A percentile compares a stretch with the other conserved stretches of the same genome.
Evolutionary conservation across 2,888 invertebrate genomes (phyloP).

Genomic region (Melangyna quadrimaculata): DNA sequence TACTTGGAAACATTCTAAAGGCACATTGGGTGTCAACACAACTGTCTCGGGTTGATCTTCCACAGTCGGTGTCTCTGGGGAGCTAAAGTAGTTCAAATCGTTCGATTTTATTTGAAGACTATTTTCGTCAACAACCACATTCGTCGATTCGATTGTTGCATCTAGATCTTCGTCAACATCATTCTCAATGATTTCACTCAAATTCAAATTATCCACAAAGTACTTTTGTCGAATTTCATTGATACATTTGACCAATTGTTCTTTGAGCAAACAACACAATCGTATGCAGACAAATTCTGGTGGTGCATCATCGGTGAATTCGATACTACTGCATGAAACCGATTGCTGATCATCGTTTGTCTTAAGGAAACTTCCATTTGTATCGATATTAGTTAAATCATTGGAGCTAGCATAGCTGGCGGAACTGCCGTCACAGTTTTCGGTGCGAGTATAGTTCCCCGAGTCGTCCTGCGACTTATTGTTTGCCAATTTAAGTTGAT

Average conservation of each 20-base stretch:
- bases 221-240: conserved; percentile 82
- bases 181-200: conserved; percentile 74
- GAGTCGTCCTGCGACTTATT: conserved; percentile 77
- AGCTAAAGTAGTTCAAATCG: conserved; percentile 4
- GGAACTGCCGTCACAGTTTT: conserved; percentile 75
- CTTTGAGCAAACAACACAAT: conserved; percentile 89
- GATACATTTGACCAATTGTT: conserved; percentile 89
- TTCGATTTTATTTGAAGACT: not conserved
- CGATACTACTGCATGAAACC: conserved; percentile 75
- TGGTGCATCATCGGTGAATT: conserved; percentile 76
- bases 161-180: conserved; percentile 66
- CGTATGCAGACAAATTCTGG: conserved; percentile 85
- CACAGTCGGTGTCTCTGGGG: conserved; percentile 38
- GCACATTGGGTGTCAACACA: conserved; percentile 72
- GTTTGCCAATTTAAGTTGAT: conserved; percentile 67
- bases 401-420: conserved; percentile 76
- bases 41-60: conserved; percentile 73
- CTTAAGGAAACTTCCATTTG: conserved; percentile 73
- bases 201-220: conserved; percentile 73
- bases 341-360: conserved; percentile 75
- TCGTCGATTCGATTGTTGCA: conserved; percentile 32
- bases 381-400: conserved; percentile 75
- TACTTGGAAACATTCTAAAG: conserved; percentile 83
- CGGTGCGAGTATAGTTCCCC: conserved; percentile 78
- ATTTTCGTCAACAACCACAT: conserved; percentile 36